Evolutionary conservation across 2,113 vertebrate genomes (phyloP).

Genomic region (Ochotona curzoniae): DNA sequence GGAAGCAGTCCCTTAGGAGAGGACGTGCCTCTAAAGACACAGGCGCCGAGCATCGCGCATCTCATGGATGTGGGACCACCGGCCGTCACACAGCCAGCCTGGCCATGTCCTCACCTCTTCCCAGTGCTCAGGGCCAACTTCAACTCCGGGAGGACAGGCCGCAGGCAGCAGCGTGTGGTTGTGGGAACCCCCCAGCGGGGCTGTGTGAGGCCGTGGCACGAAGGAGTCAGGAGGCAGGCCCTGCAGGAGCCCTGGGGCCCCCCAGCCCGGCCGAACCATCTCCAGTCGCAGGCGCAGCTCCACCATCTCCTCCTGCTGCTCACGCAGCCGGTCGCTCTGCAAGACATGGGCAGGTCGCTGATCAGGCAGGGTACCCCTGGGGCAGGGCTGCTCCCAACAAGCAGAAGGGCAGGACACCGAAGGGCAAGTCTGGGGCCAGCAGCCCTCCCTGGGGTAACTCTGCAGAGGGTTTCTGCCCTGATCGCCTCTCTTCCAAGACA

Average conservation of each 20-base stretch:
- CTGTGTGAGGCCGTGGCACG: slow-evolving; percentile 92
- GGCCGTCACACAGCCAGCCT: not conserved
- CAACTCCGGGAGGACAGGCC: slow-evolving; percentile 48
- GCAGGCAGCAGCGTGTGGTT: slow-evolving; percentile 65
- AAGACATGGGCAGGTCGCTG: not conserved
- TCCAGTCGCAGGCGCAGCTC: slow-evolving; percentile 90
- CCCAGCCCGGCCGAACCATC: slow-evolving; percentile 84
- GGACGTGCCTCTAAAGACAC: not conserved
- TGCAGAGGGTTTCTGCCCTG: not conserved
- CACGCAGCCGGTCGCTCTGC: slow-evolving; percentile 95
- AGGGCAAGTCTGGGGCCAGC: not conserved
- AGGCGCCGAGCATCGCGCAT: not conserved
- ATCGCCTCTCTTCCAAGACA: not conserved
- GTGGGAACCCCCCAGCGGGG: slow-evolving; percentile 87
- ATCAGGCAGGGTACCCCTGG: fast-evolving
- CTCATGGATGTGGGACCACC: not conserved
- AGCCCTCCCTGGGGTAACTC: not conserved
- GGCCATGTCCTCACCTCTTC: slow-evolving; percentile 86
- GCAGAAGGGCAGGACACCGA: not conserved
- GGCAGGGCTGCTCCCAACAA: not conserved
- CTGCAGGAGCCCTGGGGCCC: slow-evolving; percentile 81
- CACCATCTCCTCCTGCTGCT: slow-evolving; percentile 94
- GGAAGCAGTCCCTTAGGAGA: not conserved
- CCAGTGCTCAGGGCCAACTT: slow-evolving; percentile 56
- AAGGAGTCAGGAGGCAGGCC: slow-evolving; percentile 85